Conservation (phyloP, 1,140 invertebrate species). For the Micrasema minimum region DNA sequence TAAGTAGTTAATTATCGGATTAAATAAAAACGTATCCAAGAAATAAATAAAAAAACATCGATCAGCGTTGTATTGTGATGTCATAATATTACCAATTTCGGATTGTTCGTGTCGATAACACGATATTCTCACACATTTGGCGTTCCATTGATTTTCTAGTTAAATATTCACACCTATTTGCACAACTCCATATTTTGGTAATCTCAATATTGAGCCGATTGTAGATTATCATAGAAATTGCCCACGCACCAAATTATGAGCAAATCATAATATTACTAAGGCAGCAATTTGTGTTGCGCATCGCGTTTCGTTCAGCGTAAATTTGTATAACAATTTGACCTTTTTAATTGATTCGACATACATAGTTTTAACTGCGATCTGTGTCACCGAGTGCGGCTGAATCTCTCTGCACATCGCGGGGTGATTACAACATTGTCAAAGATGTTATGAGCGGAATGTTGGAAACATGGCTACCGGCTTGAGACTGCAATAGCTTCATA, state of each 20-base stretch:
- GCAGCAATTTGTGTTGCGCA: background rate
- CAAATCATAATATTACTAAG: no score
- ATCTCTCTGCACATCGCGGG: background rate
- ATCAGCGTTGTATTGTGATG: no score
- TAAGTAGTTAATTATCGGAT: no score
- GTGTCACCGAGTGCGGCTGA: slow-evolving; percentile 10
- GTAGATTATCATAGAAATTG: slow-evolving; percentile 11
- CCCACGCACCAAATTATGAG: slow-evolving; percentile 2
- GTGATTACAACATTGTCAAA: slow-evolving; percentile 31
- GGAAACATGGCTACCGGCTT: slow-evolving; percentile 2
- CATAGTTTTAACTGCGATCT: slow-evolving; percentile 23
- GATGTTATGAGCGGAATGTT: slow-evolving; percentile 8
- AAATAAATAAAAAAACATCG: no score
- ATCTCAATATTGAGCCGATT: slow-evolving; percentile 2
- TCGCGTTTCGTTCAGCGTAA: slow-evolving; percentile 14
- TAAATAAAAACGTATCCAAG: no score
- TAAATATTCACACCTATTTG: slow-evolving; percentile 13
- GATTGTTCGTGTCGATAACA: no score
- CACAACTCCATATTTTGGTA: slow-evolving; percentile 11
- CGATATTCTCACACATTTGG: background rate
- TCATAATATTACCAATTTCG: no score
- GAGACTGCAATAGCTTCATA: background rate
- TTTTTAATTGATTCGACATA: slow-evolving; percentile 41
- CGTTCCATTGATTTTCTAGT: slow-evolving; percentile 10
- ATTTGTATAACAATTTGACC: slow-evolving; percentile 33